Base-by-base conservation (phyloP, 1,140 invertebrate genomes). In the Pissodes strobi region DNA sequence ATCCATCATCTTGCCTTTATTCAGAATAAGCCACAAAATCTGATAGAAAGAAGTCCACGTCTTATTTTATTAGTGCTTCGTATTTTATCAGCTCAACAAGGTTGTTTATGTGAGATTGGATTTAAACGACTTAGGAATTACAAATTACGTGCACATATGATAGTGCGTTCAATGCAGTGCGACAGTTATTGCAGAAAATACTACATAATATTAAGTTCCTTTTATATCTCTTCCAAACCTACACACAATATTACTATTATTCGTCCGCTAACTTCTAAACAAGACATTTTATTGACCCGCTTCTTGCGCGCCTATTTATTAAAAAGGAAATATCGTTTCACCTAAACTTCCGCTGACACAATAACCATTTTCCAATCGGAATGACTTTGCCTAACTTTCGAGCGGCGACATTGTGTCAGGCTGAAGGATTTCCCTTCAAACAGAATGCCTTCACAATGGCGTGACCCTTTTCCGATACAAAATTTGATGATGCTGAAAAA, bases 311-410 rank as follows among this genome's bases (percentile, higher is more conserved):
- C n/a, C 13, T 59, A 30, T 30, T 48, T 48, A 19, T 1, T 21
- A 10, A 34, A 34, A 15, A 13, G 43, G 37, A 41, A 51, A 62
- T 48, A 53, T 53, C 48, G 49, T 41, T 60, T 52, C 38, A 52
- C 48, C 48, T 53, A 62, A 62, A 34, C 49, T 58, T 53, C 22
- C 23, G 22, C 2, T 38, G 21, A 53, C 59, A 62, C 59, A 52
- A 53, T 62, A 53, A 62, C 59, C 59, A 53, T 45, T 62, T 48
- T 53, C 38, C 59, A 51, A 53, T 43, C 59, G 34, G 38, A 62
- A 62, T 62, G 48, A 37, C 46, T 34, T 23, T 60, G 46, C 45
- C 30, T 23, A 60, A 60, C 15, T 60, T 49, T 37, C 10, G 15
- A 60, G 39, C 18, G 13, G 37, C 48, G 49, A 53, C 49, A 62